Conservation (phyloP, 2,888 invertebrate species). For the Apamea sordens region DNA sequence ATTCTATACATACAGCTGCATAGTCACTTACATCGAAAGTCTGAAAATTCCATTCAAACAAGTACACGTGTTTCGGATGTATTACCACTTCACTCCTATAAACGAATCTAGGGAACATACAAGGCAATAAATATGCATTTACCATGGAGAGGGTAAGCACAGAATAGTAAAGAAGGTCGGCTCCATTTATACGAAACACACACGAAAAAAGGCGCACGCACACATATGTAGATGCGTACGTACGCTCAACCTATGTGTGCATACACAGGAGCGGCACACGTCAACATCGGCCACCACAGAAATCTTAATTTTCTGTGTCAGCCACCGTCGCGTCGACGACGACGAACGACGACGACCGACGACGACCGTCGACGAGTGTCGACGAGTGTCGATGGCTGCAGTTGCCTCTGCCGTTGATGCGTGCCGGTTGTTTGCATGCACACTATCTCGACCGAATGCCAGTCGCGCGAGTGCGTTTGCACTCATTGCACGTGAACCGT, state of each 20-base stretch:
- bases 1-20: too few relatives aligned
- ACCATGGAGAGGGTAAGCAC: conserved; percentile 29
- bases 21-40: background rate
- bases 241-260: too few relatives aligned
- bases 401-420: background rate
- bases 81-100: conserved; percentile 20
- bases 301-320: too few relatives aligned
- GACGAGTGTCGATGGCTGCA: too few relatives aligned
- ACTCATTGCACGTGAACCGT: background rate
- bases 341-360: too few relatives aligned
- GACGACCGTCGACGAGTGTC: too few relatives aligned
- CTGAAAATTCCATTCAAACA: background rate
- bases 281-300: too few relatives aligned
- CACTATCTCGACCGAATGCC: background rate
- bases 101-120: conserved; percentile 13
- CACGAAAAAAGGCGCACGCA: background rate
- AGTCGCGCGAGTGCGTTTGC: background rate
- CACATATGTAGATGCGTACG: background rate
- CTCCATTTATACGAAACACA: background rate
- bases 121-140: conserved; percentile 52
- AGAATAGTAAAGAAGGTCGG: conserved; percentile 9
- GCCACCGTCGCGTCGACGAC: too few relatives aligned
- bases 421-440: background rate
- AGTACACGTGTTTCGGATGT: conserved; percentile 35
- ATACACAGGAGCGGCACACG: too few relatives aligned